Conservation (phyloP, 2,113 vertebrate genomes). For the Gadus macrocephalus region DNA sequence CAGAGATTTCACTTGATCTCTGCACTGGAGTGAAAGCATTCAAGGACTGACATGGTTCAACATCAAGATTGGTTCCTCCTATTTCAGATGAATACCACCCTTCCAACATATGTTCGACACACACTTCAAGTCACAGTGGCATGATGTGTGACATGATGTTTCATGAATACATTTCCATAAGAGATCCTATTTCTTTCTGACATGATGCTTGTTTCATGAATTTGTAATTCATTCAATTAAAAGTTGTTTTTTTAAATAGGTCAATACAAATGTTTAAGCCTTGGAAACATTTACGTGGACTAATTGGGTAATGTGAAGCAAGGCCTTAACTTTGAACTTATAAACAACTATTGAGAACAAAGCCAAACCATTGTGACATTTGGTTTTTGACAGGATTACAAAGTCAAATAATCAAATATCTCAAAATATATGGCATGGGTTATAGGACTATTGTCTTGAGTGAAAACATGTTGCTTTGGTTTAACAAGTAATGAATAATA, state of each 20-base stretch:
- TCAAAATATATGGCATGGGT: constrained; percentile 12
- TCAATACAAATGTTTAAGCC: too few relatives aligned
- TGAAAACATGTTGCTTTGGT: constrained; percentile 10
- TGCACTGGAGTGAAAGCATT: background rate
- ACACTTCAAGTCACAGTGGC: background rate
- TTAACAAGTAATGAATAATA: constrained; percentile 9
- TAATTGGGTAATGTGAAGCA: constrained; percentile 21
- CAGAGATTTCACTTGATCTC: background rate
- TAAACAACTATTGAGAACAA: constrained; percentile 24
- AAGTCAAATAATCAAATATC: constrained; percentile 20
- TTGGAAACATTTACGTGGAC: constrained; percentile 15
- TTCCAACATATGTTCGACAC: background rate
- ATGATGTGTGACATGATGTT: background rate
- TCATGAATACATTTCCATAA: background rate
- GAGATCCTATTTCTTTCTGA: background rate
- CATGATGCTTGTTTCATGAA: background rate
- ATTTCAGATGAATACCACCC: too few relatives aligned
- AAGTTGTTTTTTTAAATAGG: background rate
- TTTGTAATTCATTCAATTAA: background rate
- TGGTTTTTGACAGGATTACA: constrained; percentile 25
- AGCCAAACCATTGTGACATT: constrained; percentile 25
- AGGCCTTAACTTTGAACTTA: constrained; percentile 22
- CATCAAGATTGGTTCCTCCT: too few relatives aligned
- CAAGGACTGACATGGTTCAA: too few relatives aligned
- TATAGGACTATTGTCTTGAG: constrained; percentile 21